Evolutionary conservation across 92 coral and sea anemone species (phyloP).

Genomic region (Heliopora coerulea): DNA sequence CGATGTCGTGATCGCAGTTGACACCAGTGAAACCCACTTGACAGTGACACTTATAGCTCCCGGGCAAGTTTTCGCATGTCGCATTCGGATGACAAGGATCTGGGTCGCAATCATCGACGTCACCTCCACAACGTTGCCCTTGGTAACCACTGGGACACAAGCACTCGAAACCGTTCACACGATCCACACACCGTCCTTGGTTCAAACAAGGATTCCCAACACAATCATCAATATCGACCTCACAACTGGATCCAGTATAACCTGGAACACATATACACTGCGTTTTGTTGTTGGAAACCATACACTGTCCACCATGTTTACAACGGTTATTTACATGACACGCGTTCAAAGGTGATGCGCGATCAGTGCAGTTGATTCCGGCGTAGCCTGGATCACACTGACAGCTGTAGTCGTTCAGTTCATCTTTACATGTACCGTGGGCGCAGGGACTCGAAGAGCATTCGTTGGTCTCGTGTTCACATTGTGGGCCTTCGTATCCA

Average conservation of each 20-base stretch:
- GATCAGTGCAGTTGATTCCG: conserved; percentile 74
- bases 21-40: conserved; percentile 85
- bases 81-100: conserved; percentile 80
- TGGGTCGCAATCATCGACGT: conserved; percentile 60
- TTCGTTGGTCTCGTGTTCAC: conserved; percentile 64
- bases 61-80: conserved; percentile 76
- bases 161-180: conserved; percentile 83
- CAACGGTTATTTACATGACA: conserved; percentile 57
- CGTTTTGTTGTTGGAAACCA: conserved; percentile 49
- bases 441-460: conserved; percentile 82
- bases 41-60: conserved; percentile 77
- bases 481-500: conserved; percentile 74
- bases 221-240: conserved; percentile 88
- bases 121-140: conserved; percentile 65
- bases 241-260: conserved; percentile 81
- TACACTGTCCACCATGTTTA: conserved; percentile 75
- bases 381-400: conserved; percentile 64
- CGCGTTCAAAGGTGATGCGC: conserved; percentile 47
- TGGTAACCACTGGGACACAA: conserved; percentile 77
- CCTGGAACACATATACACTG: conserved; percentile 77
- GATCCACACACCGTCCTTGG: conserved; percentile 77
- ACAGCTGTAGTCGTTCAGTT: conserved; percentile 78
- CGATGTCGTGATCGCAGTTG: conserved; percentile 68
- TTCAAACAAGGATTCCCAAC: conserved; percentile 70
- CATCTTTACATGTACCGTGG: conserved; percentile 75